Conservation (phyloP, 2,888 invertebrate species). For the Hirudinaria manillensis region DNA sequence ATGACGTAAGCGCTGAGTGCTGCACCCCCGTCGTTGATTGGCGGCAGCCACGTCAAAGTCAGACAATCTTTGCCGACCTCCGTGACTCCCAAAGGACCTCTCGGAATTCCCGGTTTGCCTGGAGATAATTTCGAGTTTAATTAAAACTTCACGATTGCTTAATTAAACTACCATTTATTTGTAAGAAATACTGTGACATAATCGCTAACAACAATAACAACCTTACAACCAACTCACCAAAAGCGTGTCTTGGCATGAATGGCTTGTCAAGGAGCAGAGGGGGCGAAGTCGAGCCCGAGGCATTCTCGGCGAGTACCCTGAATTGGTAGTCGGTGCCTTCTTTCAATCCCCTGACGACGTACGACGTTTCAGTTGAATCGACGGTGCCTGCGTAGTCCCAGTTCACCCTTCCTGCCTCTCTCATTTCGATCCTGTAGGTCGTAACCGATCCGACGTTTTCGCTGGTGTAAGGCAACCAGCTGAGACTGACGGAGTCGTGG, state of each 20-base stretch:
- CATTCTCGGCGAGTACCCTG: constrained; percentile 47
- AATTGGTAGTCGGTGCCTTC: constrained; percentile 51
- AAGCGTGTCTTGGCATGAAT: constrained; percentile 35
- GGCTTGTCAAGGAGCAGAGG: constrained; percentile 36
- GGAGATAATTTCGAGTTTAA: background rate
- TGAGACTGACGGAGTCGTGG: constrained; percentile 69
- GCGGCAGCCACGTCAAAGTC: constrained; percentile 75
- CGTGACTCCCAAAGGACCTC: constrained; percentile 67
- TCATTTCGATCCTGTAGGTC: constrained; percentile 43
- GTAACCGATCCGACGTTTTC: constrained; percentile 38
- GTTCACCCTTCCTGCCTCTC: constrained; percentile 32
- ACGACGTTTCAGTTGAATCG: constrained; percentile 35
- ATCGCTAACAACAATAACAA: too few species aligned
- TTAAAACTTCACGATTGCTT: background rate
- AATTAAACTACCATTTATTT: background rate
- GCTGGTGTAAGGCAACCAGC: constrained; percentile 70
- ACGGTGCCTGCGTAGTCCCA: constrained; percentile 39
- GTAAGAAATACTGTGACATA: too few species aligned
- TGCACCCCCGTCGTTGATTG: constrained; percentile 85
- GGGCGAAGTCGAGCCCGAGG: constrained; percentile 34
- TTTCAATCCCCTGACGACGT: constrained; percentile 41
- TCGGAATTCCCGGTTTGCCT: constrained; percentile 59
- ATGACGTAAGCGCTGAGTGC: constrained; percentile 79
- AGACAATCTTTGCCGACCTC: constrained; percentile 46
- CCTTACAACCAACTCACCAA: constrained; percentile 34